A percentile compares a stretch with the other conserved stretches of the same genome.
These are phyloP conservation scores for Leucozona laternaria DNA, from an alignment of 2,888 invertebrate species.

Conservation along the genomic window DNA sequence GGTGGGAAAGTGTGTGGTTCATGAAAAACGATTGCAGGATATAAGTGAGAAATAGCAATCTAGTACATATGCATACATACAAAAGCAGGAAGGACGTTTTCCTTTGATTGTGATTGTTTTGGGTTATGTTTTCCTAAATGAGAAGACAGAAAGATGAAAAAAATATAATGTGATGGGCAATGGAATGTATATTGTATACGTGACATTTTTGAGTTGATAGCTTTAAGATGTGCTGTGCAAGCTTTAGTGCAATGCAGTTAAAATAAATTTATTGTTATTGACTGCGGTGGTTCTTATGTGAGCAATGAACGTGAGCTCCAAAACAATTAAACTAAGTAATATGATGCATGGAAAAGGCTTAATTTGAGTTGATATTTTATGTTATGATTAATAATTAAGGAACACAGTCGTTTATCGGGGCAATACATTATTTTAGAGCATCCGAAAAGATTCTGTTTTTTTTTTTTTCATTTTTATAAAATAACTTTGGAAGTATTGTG, in stretches of 20 bases:
- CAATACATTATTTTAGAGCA: too few relatives aligned
- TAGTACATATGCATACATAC: background rate
- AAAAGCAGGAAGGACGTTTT: slow-evolving; percentile 34
- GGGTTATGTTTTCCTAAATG: slow-evolving; percentile 19
- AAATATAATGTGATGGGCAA: slow-evolving; percentile 3
- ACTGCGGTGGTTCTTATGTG: background rate
- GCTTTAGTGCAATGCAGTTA: slow-evolving; percentile 27
- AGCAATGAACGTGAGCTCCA: background rate
- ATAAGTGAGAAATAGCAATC: slow-evolving; percentile 62
- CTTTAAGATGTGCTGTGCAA: slow-evolving; percentile 2
- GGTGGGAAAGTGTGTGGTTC: slow-evolving; percentile 19
- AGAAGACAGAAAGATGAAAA: background rate
- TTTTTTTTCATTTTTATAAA: too few relatives aligned
- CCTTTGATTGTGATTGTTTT: background rate
- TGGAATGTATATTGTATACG: background rate
- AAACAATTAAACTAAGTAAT: slow-evolving; percentile 2
- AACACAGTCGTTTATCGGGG: too few relatives aligned
- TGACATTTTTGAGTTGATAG: slow-evolving; percentile 20
- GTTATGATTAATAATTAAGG: too few relatives aligned
- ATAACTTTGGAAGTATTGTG: too few relatives aligned
- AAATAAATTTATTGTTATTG: slow-evolving; percentile 9
- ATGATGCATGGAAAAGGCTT: background rate
- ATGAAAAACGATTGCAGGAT: slow-evolving; percentile 65
- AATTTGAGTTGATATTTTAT: background rate
- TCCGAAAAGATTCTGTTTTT: too few relatives aligned